Conservation (phyloP, 2,113 vertebrate species). For the Craseonycteris thonglongyai region DNA sequence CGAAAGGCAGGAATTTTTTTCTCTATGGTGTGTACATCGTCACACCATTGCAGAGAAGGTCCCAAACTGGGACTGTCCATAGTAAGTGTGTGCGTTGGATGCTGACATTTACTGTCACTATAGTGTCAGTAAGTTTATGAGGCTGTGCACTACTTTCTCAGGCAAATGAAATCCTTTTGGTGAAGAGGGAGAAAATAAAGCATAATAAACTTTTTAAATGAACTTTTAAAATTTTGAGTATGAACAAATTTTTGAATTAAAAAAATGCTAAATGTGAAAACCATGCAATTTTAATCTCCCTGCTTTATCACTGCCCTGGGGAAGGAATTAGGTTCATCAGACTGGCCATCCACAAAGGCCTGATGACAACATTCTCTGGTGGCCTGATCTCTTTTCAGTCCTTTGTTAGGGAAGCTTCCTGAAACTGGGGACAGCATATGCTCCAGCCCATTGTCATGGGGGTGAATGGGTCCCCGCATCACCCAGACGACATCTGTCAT, state of each 20-base stretch:
- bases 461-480: not conserved
- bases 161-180: not conserved
- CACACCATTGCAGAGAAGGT: not conserved
- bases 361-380: not conserved
- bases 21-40: not conserved
- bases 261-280: not conserved
- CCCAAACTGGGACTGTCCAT: not conserved
- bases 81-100: no score
- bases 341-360: not conserved
- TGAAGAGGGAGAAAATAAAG: accelerated
- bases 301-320: not conserved
- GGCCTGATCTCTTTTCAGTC: constrained; percentile 34
- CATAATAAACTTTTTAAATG: not conserved
- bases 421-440: constrained; percentile 51
- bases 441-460: constrained; percentile 30
- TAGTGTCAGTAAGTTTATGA: not conserved
- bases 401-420: constrained; percentile 52
- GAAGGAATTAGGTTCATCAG: constrained; percentile 29
- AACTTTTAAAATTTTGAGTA: not conserved
- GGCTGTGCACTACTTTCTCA: accelerated
- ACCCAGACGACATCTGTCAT: constrained; percentile 65
- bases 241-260: not conserved
- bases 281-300: not conserved
- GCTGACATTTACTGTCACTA: not conserved
- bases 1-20: not conserved